These are phyloP conservation scores for Lycophotia porphyrea DNA, from an alignment of 2,888 invertebrate genomes.

Conservation along the genomic window DNA sequence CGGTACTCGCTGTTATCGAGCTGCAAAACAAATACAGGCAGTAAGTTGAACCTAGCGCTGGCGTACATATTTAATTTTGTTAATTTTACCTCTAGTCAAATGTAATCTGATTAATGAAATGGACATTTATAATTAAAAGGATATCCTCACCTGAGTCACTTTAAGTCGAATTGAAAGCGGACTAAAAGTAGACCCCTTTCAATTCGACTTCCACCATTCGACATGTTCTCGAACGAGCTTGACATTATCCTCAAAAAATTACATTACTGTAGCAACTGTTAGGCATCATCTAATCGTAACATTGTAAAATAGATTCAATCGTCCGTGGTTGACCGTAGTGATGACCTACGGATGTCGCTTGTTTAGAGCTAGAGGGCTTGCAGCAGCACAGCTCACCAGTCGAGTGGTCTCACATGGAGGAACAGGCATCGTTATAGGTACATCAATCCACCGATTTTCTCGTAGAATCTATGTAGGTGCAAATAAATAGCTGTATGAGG, in stretches of 20 bases:
- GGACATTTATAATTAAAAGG: not conserved
- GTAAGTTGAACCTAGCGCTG: not conserved
- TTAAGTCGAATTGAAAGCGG: not conserved
- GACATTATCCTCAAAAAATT: slow-evolving; percentile 2
- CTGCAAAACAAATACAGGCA: slow-evolving; percentile 27
- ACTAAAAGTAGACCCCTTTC: no score
- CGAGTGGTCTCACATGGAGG: not conserved
- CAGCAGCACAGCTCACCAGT: not conserved
- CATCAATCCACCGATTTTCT: slow-evolving; percentile 12
- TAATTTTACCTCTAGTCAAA: slow-evolving; percentile 1
- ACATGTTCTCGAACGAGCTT: not conserved
- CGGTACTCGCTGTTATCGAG: slow-evolving; percentile 17
- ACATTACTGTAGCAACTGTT: not conserved
- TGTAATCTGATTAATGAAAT: not conserved
- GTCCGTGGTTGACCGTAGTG: not conserved
- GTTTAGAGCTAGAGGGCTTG: slow-evolving; percentile 21
- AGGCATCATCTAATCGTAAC: not conserved
- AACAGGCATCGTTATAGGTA: slow-evolving; percentile 10
- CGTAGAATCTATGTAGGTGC: not conserved
- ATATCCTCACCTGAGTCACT: not conserved
- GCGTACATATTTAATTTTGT: not conserved
- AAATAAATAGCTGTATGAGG: slow-evolving; percentile 17
- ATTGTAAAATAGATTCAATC: slow-evolving; percentile 3
- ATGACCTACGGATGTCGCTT: slow-evolving; percentile 28
- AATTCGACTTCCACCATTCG: no score